Conservation (phyloP, 2,888 invertebrate genomes). For the Pollenia angustigena region DNA sequence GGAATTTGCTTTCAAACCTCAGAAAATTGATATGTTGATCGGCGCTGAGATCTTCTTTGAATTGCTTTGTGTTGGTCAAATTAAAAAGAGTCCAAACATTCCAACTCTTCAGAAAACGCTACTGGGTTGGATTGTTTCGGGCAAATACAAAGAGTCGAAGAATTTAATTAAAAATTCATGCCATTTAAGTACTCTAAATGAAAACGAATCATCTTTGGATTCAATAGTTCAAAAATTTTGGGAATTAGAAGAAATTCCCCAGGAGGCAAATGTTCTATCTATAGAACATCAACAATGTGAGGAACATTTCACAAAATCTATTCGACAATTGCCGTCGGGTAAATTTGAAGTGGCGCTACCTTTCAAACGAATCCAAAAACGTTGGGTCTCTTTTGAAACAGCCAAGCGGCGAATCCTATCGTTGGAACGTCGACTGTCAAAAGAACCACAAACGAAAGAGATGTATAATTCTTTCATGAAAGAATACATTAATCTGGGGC, state of each 20-base stretch:
- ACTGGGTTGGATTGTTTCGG: constrained; percentile 60
- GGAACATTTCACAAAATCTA: constrained; percentile 52
- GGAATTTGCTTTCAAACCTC: constrained; percentile 42
- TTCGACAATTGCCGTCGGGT: constrained; percentile 47
- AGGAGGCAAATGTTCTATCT: constrained; percentile 40
- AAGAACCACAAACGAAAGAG: constrained; percentile 48
- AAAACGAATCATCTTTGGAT: constrained; percentile 29
- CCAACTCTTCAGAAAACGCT: constrained; percentile 63
- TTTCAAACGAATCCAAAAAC: constrained; percentile 62
- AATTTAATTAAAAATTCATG: neutral
- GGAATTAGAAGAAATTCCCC: constrained; percentile 26
- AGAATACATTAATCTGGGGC: constrained; percentile 63
- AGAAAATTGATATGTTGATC: too few species aligned
- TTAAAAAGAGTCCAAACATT: neutral
- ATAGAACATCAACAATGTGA: constrained; percentile 64
- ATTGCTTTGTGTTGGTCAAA: too few species aligned
- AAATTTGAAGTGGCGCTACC: constrained; percentile 60
- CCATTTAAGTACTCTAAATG: constrained; percentile 13
- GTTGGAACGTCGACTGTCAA: constrained; percentile 61
- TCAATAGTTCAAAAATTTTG: constrained; percentile 59
- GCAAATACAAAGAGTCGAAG: constrained; percentile 47
- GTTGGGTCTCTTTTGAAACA: constrained; percentile 63
- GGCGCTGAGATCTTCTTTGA: too few species aligned
- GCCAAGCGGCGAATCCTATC: constrained; percentile 63
- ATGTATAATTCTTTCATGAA: constrained; percentile 67